Conservation (phyloP, 1,140 invertebrate species). For the Rhagoletis pomonella region DNA sequence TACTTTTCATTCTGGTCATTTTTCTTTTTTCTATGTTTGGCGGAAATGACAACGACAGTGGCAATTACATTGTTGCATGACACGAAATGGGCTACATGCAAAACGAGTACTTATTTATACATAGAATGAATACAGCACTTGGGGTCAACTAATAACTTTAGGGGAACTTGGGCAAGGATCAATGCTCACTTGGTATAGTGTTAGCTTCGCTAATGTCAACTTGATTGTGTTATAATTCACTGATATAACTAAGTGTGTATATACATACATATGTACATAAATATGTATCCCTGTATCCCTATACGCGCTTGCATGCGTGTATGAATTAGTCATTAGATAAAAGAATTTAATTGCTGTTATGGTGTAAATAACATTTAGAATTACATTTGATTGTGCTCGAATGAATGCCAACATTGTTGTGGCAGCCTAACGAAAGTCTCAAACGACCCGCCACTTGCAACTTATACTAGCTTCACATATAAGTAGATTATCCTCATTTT, state of each 20-base stretch:
- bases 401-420: slow-evolving; percentile 8
- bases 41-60: slow-evolving; percentile 74
- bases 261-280: neutral
- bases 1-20: slow-evolving; percentile 34
- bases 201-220: slow-evolving; percentile 4
- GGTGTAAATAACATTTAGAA: slow-evolving; percentile 48
- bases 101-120: neutral
- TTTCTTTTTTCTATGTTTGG: slow-evolving; percentile 62
- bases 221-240: slow-evolving; percentile 25
- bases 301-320: neutral
- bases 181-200: neutral
- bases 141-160: neutral
- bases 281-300: neutral
- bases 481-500: no score
- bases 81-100: slow-evolving; percentile 69
- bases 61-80: slow-evolving; percentile 74
- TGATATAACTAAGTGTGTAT: neutral
- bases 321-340: slow-evolving; percentile 39
- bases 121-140: slow-evolving; percentile 34
- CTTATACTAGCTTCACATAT: no score
- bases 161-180: neutral
- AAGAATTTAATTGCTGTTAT: slow-evolving; percentile 47
- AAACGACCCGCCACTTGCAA: no score
- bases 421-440: neutral
- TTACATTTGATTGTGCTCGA: slow-evolving; percentile 27